phyloP scores from a whole-genome alignment of 2,113 vertebrate genomes.

The Puntigrus tetrazona region DNA sequence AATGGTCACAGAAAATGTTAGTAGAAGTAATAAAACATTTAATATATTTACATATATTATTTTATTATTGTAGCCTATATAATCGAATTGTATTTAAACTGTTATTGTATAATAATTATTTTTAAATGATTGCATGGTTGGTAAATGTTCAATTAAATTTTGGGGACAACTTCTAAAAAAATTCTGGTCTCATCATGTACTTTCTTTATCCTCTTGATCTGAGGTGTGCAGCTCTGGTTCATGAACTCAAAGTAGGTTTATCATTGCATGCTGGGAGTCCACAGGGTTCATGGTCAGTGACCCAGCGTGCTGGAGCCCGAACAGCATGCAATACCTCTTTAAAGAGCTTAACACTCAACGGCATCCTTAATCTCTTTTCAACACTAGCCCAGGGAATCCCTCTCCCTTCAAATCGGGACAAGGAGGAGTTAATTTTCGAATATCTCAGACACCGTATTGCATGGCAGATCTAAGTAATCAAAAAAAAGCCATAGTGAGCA shows the following conservation, averaged over 20 bases:
- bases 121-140: background rate
- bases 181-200: background rate
- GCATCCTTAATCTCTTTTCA: conserved; percentile 81
- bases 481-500: conserved; percentile 76
- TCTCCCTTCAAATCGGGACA: conserved; percentile 68
- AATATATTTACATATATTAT: too few species aligned
- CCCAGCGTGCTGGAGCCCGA: conserved; percentile 73
- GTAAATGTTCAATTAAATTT: background rate
- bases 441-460: conserved; percentile 78
- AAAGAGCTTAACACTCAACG: conserved; percentile 79
- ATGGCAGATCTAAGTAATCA: conserved; percentile 58
- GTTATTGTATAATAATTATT: background rate
- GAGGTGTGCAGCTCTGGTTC: background rate
- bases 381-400: conserved; percentile 68
- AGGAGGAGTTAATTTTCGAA: conserved; percentile 60
- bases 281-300: conserved; percentile 70
- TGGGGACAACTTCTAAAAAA: background rate
- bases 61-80: too few species aligned
- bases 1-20: conserved; percentile 2
- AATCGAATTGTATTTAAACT: background rate
- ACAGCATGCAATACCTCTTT: conserved; percentile 74
- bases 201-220: background rate
- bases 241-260: conserved; percentile 2
- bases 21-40: too few species aligned
- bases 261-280: conserved; percentile 2